Base-by-base conservation (phyloP, 1,140 invertebrate genomes). In the Drosophila insularis region DNA sequence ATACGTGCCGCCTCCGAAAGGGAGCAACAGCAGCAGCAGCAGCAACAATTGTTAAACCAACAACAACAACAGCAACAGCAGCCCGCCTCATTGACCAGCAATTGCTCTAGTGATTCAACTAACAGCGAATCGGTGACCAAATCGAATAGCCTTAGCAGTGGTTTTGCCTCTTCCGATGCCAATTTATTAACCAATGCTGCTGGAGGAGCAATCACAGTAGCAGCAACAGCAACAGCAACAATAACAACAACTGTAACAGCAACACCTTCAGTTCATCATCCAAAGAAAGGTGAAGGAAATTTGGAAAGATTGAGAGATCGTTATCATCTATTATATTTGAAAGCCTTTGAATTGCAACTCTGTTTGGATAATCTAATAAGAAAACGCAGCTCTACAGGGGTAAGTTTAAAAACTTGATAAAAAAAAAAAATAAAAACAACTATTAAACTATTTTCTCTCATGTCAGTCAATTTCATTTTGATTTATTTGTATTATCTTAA, bases 341-440 rank as follows among this genome's bases (percentile, higher is more conserved):
- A 96, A 71, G 96, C 96, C 19, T 94, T 98, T 81, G 97, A 98
- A 94, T 97, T 97, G 95, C 96, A 97, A 92, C 97, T 96, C 92
- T 94, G 96, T 85, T 93, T 97, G 73, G 96, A 97, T 91, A 93
- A 94, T 66, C 93, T 95, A 32, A 72, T 91, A 46, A 73, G 90
- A 59, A 91, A 91, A 71, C 87, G 89, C 61, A 90, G 75, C 61
- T 91, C 90, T 13, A 73, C 77, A 64, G 76, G 74, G 82, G 90
- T 91, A 84, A 91, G 90, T 87, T 14, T 14, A 3, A 17, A 10
- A 35, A 35, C 8, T 35, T 21, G 4, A 27, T 35, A 4, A 35
- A 35, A 35, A 35, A 4, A 1, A 35, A 5, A 35, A 35, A 35
- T 3, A 35, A 35, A 35, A 35, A 35, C 10, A 10, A n/a, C n/a